phyloP scores from a whole-genome alignment of 2,113 vertebrate genomes.

The Otis tarda region DNA sequence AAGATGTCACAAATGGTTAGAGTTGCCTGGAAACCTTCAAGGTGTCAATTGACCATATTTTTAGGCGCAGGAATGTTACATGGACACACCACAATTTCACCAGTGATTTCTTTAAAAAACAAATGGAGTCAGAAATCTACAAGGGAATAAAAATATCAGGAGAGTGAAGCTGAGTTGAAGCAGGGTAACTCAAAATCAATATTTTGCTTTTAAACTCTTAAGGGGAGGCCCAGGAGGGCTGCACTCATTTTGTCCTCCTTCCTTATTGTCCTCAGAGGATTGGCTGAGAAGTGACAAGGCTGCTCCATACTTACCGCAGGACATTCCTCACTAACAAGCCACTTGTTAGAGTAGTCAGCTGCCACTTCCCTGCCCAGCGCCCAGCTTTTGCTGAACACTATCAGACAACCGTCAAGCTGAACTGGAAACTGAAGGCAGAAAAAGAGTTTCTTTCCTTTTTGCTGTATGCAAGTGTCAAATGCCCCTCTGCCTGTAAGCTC shows the following conservation, averaged over 20 bases:
- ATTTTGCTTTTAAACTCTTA: constrained; percentile 92
- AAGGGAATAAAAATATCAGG: constrained; percentile 83
- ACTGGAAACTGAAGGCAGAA: not conserved
- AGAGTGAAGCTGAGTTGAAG: constrained; percentile 84
- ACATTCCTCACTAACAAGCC: constrained; percentile 76
- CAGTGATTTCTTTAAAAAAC: constrained; percentile 77
- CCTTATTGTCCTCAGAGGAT: constrained; percentile 80
- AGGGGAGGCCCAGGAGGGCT: constrained; percentile 82
- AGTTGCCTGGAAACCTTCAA: constrained; percentile 78
- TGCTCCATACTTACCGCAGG: constrained; percentile 63
- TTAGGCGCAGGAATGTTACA: constrained; percentile 79
- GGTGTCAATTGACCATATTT: constrained; percentile 85
- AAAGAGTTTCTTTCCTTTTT: not conserved
- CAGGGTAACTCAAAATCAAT: constrained; percentile 90
- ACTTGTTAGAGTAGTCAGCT: constrained; percentile 77
- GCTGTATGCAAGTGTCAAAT: fast-evolving
- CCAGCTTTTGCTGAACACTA: constrained; percentile 5
- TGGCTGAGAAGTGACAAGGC: constrained; percentile 77
- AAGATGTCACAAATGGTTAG: constrained; percentile 88
- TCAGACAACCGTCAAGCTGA: not conserved
- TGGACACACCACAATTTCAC: constrained; percentile 75
- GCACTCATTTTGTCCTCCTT: constrained; percentile 83
- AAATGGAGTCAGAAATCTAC: constrained; percentile 82
- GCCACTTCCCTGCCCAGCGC: not conserved
- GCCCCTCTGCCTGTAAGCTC: not conserved